Percentiles rank a stretch among this genome's conserved stretches.
These are phyloP conservation scores for Chironomus tentans DNA, from an alignment of 2,888 invertebrate genomes.

Conservation along the genomic window DNA sequence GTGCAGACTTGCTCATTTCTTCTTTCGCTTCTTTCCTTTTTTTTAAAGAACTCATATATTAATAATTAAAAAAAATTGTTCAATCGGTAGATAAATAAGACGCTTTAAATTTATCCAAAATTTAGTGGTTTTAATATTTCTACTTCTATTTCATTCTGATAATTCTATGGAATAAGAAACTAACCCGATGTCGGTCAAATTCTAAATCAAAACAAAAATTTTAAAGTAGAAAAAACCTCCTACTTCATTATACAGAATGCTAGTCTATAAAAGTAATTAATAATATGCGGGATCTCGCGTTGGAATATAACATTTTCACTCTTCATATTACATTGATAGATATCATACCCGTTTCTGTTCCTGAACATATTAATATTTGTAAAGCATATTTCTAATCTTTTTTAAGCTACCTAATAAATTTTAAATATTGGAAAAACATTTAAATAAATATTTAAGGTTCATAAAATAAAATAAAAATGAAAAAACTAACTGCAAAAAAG, in stretches of 20 bases:
- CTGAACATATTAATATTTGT: too few relatives aligned
- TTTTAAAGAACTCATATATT: slow-evolving; percentile 16
- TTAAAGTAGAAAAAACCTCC: slow-evolving; percentile 9
- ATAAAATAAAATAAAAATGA: too few relatives aligned
- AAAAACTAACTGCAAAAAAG: too few relatives aligned
- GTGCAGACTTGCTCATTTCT: slow-evolving; percentile 10
- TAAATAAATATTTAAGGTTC: too few relatives aligned
- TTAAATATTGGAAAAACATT: too few relatives aligned
- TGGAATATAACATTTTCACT: neutral
- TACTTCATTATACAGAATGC: slow-evolving; percentile 18
- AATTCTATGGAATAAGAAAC: neutral
- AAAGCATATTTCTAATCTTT: too few relatives aligned
- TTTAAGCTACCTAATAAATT: too few relatives aligned
- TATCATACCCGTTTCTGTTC: neutral
- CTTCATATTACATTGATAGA: neutral
- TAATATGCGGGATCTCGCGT: neutral
- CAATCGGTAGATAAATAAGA: slow-evolving; percentile 15
- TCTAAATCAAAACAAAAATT: neutral
- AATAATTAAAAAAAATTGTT: neutral
- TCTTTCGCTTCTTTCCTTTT: neutral
- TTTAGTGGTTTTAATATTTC: neutral
- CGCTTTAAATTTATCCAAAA: neutral
- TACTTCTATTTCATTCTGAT: neutral
- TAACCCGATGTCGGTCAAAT: slow-evolving; percentile 1
- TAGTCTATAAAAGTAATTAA: slow-evolving; percentile 23